These are phyloP conservation scores for Cecidostiba fungosa DNA, from an alignment of 2,888 invertebrate species.

Conservation along the genomic window DNA sequence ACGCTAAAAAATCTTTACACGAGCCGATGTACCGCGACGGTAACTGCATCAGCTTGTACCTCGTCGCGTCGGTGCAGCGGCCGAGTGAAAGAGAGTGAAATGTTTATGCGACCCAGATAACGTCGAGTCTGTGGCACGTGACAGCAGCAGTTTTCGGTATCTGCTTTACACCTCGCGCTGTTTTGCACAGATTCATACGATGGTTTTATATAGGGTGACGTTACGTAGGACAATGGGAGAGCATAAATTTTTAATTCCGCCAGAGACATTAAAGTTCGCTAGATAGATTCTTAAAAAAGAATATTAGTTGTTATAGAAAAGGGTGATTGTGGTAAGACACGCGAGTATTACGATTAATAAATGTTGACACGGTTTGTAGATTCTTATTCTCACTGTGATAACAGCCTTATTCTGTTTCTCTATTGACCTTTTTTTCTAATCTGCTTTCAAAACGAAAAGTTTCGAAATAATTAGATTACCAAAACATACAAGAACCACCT, in stretches of 20 bases:
- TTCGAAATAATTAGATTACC: constrained; percentile 9
- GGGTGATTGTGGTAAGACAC: background rate
- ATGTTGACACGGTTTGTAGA: no score
- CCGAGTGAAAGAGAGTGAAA: constrained; percentile 8
- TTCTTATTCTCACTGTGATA: constrained; percentile 1
- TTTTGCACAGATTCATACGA: background rate
- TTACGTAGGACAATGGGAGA: background rate
- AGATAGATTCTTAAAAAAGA: background rate
- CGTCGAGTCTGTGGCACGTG: constrained; percentile 8
- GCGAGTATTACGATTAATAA: no score
- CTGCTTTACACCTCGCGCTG: background rate
- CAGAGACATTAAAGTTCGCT: background rate
- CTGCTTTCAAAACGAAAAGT: background rate
- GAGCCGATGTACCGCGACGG: constrained; percentile 10
- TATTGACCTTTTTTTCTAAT: background rate
- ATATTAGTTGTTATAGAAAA: background rate
- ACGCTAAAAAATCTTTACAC: background rate
- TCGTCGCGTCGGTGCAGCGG: background rate
- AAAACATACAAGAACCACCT: background rate
- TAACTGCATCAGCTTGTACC: background rate
- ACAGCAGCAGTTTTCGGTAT: constrained; percentile 18
- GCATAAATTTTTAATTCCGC: background rate
- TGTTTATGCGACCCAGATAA: constrained; percentile 41
- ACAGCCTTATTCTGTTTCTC: background rate
- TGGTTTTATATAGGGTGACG: background rate